These are phyloP conservation scores for Pachypanchax playfairii DNA, from an alignment of 2,113 vertebrate genomes.

Conservation along the genomic window DNA sequence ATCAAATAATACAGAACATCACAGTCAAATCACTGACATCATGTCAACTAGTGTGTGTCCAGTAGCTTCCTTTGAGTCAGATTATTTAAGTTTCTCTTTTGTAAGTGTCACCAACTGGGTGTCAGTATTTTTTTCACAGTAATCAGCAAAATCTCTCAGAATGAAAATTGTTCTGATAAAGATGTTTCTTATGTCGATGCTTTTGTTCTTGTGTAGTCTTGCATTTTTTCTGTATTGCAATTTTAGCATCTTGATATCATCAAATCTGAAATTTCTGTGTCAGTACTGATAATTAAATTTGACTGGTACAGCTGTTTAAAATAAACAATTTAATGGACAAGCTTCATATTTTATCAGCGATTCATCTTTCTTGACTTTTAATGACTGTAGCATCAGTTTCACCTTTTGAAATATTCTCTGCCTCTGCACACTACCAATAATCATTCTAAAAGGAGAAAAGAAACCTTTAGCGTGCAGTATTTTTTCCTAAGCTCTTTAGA, in stretches of 20 bases:
- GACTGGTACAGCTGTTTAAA: slow-evolving; percentile 17
- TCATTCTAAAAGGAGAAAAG: slow-evolving; percentile 43
- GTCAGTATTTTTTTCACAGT: slow-evolving; percentile 43
- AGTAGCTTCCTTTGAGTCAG: slow-evolving; percentile 20
- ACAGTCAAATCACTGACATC: slow-evolving; percentile 12
- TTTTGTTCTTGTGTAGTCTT: slow-evolving; percentile 30
- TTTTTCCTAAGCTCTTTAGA: slow-evolving; percentile 58
- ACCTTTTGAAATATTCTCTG: slow-evolving; percentile 52
- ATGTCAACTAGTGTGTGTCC: slow-evolving; percentile 33
- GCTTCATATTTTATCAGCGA: slow-evolving; percentile 5
- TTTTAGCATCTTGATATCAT: slow-evolving; percentile 22
- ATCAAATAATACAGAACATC: slow-evolving; percentile 13
- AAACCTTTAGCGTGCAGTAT: slow-evolving; percentile 36
- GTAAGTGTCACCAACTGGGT: slow-evolving; percentile 52
- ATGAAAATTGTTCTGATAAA: slow-evolving; percentile 48
- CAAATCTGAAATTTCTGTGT: slow-evolving; percentile 5
- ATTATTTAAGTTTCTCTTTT: too few relatives aligned
- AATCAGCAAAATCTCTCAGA: background rate
- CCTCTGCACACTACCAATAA: slow-evolving; percentile 54
- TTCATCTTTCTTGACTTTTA: slow-evolving; percentile 19
- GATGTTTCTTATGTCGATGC: slow-evolving; percentile 42
- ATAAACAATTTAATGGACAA: slow-evolving; percentile 29
- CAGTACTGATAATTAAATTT: slow-evolving; percentile 12
- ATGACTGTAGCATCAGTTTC: slow-evolving; percentile 37
- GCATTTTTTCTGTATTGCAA: slow-evolving; percentile 47